Conservation (phyloP, 1,140 invertebrate genomes). For the Antheraea pernyi region DNA sequence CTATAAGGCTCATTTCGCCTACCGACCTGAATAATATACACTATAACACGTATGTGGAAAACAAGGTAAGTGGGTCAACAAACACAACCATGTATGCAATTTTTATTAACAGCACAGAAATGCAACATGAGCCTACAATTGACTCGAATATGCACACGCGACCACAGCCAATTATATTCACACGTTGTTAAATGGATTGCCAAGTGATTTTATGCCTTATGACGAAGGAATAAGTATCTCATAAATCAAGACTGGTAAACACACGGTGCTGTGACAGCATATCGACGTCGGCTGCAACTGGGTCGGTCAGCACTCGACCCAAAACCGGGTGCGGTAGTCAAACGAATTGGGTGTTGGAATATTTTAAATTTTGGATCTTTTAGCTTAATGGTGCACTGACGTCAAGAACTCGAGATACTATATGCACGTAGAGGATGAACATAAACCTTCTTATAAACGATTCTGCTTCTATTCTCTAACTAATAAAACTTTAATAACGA, state of each 20-base stretch:
- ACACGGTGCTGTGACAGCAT: constrained; percentile 43
- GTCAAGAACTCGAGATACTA: neutral
- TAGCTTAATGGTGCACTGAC: neutral
- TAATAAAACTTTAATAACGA: no score
- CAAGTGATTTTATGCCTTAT: constrained; percentile 29
- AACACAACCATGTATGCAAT: constrained; percentile 27
- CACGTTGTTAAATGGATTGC: constrained; percentile 18
- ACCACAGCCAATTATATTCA: constrained; percentile 24
- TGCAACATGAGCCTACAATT: constrained; percentile 42
- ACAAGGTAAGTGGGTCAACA: constrained; percentile 34
- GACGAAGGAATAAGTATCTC: constrained; percentile 19
- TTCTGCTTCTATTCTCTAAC: no score
- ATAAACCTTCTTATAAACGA: no score
- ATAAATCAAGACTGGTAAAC: constrained; percentile 20
- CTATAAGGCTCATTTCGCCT: neutral
- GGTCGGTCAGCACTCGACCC: constrained; percentile 56
- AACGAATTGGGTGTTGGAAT: constrained; percentile 8
- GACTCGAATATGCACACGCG: constrained; percentile 32
- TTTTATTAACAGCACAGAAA: constrained; percentile 41
- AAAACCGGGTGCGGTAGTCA: constrained; percentile 16
- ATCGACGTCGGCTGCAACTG: constrained; percentile 54
- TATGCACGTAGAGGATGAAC: no score
- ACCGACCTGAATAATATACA: constrained; percentile 1
- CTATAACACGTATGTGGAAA: constrained; percentile 7
- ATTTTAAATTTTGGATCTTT: neutral